Evolutionary conservation across 2,113 vertebrate species (phyloP), one percentile per base, ranked within the genome.

Genomic region (Alligator sinensis): DNA sequence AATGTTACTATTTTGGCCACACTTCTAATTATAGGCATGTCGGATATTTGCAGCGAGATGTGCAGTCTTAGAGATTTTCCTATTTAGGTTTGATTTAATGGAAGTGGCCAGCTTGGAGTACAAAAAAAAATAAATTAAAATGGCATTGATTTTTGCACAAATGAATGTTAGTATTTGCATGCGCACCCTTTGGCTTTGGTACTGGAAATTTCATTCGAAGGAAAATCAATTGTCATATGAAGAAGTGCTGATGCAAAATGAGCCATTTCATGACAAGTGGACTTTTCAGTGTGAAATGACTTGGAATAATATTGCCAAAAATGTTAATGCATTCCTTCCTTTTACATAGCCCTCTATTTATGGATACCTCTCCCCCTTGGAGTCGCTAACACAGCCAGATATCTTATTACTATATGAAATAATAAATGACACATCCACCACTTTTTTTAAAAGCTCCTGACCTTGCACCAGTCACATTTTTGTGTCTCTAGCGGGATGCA

Each of bases 11-110:
- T 2, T 59, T 75, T 16, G 61, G 47, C 64, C 82, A 3, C 28
- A 4, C 1, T 0, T 38, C 63, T 4, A 9, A 68, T 17, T 1
- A 25, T 0, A 2, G 6, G 70, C 57, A 3, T 54, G 84, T 1
- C 66, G 57, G 63, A 18, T 1, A 22, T 3, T 17, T 1, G n/a
- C 25, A 4, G 55, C 1, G 60, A 34, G 72, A 58, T 5, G 19
- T 12, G 63, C 76, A 92, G 47, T 80, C 80, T 2, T 0, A 0
- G 8, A 78, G 66, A 2, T 0, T 60, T 87, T 77, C 30, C 24
- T 77, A 74, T 63, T 9, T 27, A 25, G 11, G 81, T 94, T 90
- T 74, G 84, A 18, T 83, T 84, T 81, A 72, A 2, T 8, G 11
- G 47, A 58, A 4, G 70, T 16, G 66, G 25, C 54, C 66, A 15